Conservation (phyloP, 2,113 vertebrate species). For the Xenopus laevis region DNA sequence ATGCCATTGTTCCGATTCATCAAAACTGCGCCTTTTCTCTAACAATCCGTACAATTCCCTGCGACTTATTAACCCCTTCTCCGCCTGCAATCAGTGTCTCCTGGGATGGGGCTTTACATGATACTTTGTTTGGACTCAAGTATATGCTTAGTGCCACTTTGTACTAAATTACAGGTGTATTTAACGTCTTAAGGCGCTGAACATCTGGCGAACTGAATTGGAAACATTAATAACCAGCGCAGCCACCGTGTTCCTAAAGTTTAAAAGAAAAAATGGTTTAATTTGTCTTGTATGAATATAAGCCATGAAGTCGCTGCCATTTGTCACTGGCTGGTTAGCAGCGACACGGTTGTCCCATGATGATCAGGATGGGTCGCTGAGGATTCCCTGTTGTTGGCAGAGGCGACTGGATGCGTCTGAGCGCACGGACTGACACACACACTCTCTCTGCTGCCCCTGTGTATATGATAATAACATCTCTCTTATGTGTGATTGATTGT, state of each 20-base stretch:
- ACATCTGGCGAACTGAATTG: too few species aligned
- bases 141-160: too few species aligned
- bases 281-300: too few species aligned
- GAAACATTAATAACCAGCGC: too few species aligned
- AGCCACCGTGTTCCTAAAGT: too few species aligned
- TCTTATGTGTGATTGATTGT: conserved; percentile 78
- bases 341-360: conserved; percentile 7
- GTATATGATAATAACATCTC: conserved; percentile 79
- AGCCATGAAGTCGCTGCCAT: not conserved
- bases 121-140: too few species aligned
- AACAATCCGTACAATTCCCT: not conserved
- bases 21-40: conserved; percentile 5
- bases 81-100: not conserved
- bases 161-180: too few species aligned
- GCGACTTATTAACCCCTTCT: conserved; percentile 16
- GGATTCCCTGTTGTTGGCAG: not conserved
- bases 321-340: conserved; percentile 9
- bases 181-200: too few species aligned
- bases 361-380: too few species aligned
- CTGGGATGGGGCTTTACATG: not conserved
- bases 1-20: conserved; percentile 27
- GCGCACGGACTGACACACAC: conserved; percentile 55
- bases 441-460: conserved; percentile 66
- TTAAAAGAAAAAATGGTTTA: too few species aligned
- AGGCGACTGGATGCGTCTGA: conserved; percentile 6